Evolutionary conservation across 37 sponge, comb jelly and placozoan genomes (phyloP).

Genomic region (Spongia lamella): DNA sequence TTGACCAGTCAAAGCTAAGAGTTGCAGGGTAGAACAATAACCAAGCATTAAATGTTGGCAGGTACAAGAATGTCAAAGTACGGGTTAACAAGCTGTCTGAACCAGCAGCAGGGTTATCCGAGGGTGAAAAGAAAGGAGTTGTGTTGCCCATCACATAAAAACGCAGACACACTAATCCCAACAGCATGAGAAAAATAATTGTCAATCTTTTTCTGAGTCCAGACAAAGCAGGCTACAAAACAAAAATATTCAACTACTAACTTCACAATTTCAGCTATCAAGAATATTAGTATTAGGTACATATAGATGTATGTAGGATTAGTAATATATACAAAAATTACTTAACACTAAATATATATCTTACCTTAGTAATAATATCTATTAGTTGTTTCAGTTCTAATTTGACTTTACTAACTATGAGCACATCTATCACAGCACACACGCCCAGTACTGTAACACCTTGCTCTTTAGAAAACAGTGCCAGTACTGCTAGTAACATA

Average conservation of each 20-base stretch:
- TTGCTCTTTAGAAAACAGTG: constrained; percentile 52
- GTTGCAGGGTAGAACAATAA: constrained; percentile 73
- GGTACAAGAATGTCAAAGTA: constrained; percentile 68
- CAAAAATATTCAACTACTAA: background rate
- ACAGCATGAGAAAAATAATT: background rate
- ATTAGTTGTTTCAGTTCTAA: background rate
- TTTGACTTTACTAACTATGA: background rate
- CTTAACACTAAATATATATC: no score
- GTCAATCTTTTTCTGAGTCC: background rate
- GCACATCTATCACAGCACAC: constrained; percentile 19
- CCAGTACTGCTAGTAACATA: constrained; percentile 5
- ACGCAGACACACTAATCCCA: constrained; percentile 33
- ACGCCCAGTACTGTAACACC: constrained; percentile 64
- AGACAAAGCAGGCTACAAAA: background rate
- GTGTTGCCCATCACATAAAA: constrained; percentile 46
- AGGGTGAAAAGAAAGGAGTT: constrained; percentile 60
- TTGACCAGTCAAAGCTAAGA: constrained; percentile 94
- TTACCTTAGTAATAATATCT: constrained; percentile 3
- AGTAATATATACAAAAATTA: no score
- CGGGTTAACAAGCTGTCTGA: constrained; percentile 47
- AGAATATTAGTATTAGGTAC: no score
- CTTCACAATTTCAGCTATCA: background rate
- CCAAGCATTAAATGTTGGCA: constrained; percentile 68
- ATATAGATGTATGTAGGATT: no score
- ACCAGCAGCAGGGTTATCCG: constrained; percentile 90